phyloP scores from a whole-genome alignment of 2,113 vertebrate genomes.

The Murina feae region DNA sequence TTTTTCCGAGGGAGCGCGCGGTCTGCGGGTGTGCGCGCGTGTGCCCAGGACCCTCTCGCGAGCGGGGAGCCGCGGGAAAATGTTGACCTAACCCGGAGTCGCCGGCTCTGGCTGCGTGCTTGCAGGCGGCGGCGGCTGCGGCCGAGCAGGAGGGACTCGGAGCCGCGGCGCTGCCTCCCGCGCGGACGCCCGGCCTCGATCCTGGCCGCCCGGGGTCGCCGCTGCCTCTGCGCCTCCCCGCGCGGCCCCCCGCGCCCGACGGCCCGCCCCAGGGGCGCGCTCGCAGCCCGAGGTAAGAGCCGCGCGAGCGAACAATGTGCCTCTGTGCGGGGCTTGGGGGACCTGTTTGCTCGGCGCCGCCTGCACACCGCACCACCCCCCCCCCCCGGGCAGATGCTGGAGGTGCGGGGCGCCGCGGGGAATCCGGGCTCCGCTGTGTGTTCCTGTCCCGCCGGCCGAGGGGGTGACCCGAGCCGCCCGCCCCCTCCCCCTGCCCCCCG shows the following conservation, averaged over 20 bases:
- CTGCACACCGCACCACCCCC: no score
- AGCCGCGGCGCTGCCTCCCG: slow-evolving; percentile 47
- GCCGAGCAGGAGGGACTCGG: slow-evolving; percentile 51
- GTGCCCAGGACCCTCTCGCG: slow-evolving; percentile 59
- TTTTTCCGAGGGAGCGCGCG: slow-evolving; percentile 32
- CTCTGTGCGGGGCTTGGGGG: slow-evolving; percentile 38
- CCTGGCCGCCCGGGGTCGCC: background rate
- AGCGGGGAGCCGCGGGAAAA: slow-evolving; percentile 83
- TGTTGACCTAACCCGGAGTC: slow-evolving; percentile 86
- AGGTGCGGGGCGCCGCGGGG: background rate
- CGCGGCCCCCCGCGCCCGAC: slow-evolving; percentile 26
- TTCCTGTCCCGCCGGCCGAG: background rate
- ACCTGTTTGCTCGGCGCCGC: slow-evolving; percentile 72
- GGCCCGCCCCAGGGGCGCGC: slow-evolving; percentile 54
- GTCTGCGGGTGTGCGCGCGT: background rate
- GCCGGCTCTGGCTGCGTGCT: slow-evolving; percentile 76
- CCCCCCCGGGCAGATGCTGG: no score
- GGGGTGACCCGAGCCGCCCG: background rate
- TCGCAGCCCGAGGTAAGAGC: slow-evolving; percentile 69
- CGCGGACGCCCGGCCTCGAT: slow-evolving; percentile 21
- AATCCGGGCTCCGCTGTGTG: background rate
- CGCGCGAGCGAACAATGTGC: slow-evolving; percentile 58
- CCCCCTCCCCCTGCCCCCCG: background rate
- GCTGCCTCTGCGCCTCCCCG: background rate
- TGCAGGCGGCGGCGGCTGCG: slow-evolving; percentile 65